Percentiles rank a stretch among this genome's conserved stretches.
These are phyloP conservation scores for Unio delphinus DNA, from an alignment of 2,888 invertebrate species.

Conservation along the genomic window DNA sequence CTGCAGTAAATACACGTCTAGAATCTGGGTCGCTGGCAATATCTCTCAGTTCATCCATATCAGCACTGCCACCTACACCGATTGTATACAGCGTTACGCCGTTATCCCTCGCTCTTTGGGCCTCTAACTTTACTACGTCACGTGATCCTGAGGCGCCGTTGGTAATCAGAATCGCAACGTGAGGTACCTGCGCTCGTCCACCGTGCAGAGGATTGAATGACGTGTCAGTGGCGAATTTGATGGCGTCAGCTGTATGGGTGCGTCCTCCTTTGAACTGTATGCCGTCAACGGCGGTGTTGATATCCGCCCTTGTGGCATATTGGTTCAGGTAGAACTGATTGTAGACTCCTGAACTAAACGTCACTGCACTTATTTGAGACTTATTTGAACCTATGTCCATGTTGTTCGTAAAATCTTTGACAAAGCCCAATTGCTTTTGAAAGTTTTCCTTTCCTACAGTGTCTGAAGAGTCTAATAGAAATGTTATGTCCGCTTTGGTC, in stretches of 20 bases:
- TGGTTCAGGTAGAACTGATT: conserved; percentile 55
- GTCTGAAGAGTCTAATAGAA: conserved; percentile 52
- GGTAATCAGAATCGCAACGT: conserved; percentile 48
- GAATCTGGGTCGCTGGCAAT: conserved; percentile 49
- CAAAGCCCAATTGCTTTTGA: conserved; percentile 50
- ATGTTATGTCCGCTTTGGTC: conserved; percentile 55
- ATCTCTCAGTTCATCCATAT: conserved; percentile 43
- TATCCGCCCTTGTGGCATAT: conserved; percentile 33
- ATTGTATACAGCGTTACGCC: conserved; percentile 45
- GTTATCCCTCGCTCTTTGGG: conserved; percentile 48
- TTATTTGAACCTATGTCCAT: conserved; percentile 48
- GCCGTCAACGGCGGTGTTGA: conserved; percentile 39
- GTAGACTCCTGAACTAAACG: conserved; percentile 45
- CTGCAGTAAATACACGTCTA: conserved; percentile 38
- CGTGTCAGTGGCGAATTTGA: conserved; percentile 47
- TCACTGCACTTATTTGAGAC: conserved; percentile 49
- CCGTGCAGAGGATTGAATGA: conserved; percentile 53
- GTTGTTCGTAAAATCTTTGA: conserved; percentile 48
- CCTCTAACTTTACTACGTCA: conserved; percentile 49
- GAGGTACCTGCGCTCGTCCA: conserved; percentile 44
- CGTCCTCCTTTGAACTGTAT: conserved; percentile 48
- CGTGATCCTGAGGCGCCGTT: conserved; percentile 44
- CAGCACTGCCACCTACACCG: conserved; percentile 41
- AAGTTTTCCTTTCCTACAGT: conserved; percentile 49
- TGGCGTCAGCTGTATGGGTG: conserved; percentile 47